Base-by-base conservation (phyloP, 1,140 invertebrate genomes). In the Meloidogyne exigua region DNA sequence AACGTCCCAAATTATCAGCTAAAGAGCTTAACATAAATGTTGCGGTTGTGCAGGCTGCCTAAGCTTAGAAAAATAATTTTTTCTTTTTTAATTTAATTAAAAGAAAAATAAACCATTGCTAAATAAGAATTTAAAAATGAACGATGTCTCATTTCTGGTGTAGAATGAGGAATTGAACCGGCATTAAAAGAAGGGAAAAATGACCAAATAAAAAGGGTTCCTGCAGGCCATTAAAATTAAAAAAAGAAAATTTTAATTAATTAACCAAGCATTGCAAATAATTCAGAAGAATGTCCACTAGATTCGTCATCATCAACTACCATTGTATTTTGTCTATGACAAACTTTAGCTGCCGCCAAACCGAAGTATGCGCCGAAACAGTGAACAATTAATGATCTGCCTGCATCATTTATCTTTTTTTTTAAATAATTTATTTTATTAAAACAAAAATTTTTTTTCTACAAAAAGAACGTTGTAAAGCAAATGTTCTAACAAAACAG, bases 321-420 rank as follows among this genome's bases (percentile, higher is more conserved):
- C 64, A 79, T 84, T 11, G 79, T 67, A 42, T 83, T 71, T 21
- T 75, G 72, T 13, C 49, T 76, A 23, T 81, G 79, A 65, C 64
- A 78, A 15, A 82, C 75, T 77, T 84, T 83, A 2, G 81, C 79
- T 11, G 68, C 82, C 28, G 82, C 72, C 18, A 82, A 42, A 12
- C 77, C 95, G 87, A 96, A 98, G 88, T 98, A 98, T 23, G 95
- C 95, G 0, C 95, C 96, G 86, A 97, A 98, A 0, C 92, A 91
- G 82, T 98, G 96, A 67, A 98, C 93, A 72, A 93, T 93, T 86
- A 98, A 95, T 1, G 95, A 96, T 74, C 92, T 94, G 21, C 95
- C 91, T 42, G 91, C 88, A 82, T 91, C 91, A 44, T 89, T 86
- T 15, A 89, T 90, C 90, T 91, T 79, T n/a, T 89, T n/a, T n/a